phyloP scores from a whole-genome alignment of 30 jellyfish, hydroid and myxozoan genomes.

The Pseudorhiza aurosa region DNA sequence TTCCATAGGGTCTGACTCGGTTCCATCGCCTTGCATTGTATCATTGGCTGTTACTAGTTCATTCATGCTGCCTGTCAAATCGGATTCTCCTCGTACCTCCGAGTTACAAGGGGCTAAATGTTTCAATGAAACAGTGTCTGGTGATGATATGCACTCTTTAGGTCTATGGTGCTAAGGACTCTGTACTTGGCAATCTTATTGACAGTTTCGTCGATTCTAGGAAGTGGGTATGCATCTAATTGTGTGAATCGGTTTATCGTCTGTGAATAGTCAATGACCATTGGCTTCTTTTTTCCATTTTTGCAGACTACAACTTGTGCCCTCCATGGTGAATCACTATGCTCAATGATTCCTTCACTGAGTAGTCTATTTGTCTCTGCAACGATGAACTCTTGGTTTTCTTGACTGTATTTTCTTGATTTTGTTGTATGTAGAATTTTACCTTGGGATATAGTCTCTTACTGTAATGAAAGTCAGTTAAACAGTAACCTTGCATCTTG shows the following conservation, averaged over 20 bases:
- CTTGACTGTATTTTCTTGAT: slow-evolving; percentile 50
- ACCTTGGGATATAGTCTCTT: background rate
- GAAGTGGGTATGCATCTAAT: slow-evolving; percentile 62
- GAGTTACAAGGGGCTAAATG: no score
- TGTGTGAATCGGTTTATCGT: slow-evolving; percentile 32
- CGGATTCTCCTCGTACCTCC: no score
- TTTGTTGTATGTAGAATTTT: slow-evolving; percentile 49
- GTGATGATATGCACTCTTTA: slow-evolving; percentile 53
- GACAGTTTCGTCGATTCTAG: slow-evolving; percentile 40
- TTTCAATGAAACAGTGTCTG: no score
- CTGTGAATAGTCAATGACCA: slow-evolving; percentile 43
- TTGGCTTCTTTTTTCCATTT: slow-evolving; percentile 28
- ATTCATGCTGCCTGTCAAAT: no score
- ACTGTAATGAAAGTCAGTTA: background rate
- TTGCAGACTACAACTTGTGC: slow-evolving; percentile 37
- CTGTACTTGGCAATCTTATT: slow-evolving; percentile 54
- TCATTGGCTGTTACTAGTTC: no score
- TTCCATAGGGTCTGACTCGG: no score
- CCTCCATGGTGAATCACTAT: slow-evolving; percentile 80
- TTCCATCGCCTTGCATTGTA: no score
- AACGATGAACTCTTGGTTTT: slow-evolving; percentile 51
- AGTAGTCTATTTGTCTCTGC: slow-evolving; percentile 52
- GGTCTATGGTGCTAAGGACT: slow-evolving; percentile 58
- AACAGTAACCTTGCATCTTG: slow-evolving; percentile 37
- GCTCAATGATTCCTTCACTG: slow-evolving; percentile 72